phyloP scores from a whole-genome alignment of 2,797 vertebrate genomes.

The Megalops cyprinoides region DNA sequence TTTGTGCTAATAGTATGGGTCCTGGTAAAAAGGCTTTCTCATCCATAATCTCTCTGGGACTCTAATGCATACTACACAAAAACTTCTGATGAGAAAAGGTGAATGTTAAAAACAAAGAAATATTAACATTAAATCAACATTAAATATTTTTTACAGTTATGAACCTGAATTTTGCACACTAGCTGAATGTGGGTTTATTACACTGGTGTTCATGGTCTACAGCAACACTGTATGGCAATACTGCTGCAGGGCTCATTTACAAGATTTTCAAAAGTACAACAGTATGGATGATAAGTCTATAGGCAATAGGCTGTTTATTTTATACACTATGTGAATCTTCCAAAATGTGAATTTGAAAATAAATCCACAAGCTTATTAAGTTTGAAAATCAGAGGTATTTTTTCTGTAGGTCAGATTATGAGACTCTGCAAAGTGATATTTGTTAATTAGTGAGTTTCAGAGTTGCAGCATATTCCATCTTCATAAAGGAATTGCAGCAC shows the following conservation, averaged over 20 bases:
- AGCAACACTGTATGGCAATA: background rate
- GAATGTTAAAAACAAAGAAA: background rate
- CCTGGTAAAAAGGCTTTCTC: background rate
- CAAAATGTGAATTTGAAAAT: background rate
- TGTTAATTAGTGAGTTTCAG: background rate
- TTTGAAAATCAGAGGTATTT: background rate
- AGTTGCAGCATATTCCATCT: background rate
- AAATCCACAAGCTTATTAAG: background rate
- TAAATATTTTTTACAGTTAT: background rate
- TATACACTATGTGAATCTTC: background rate
- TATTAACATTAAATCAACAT: no score
- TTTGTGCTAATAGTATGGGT: background rate
- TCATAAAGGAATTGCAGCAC: conserved; percentile 28
- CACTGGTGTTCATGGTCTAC: background rate
- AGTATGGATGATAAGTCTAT: background rate
- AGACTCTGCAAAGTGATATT: background rate
- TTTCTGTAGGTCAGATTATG: background rate
- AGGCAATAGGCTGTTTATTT: background rate
- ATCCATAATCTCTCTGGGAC: background rate
- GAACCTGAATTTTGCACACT: background rate
- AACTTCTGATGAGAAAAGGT: background rate
- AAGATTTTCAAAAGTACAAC: background rate
- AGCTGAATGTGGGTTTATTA: no score
- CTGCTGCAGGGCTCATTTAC: no score
- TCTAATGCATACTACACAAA: background rate